Base-by-base conservation (phyloP, 2,113 vertebrate species). In the Salvelinus fontinalis region DNA sequence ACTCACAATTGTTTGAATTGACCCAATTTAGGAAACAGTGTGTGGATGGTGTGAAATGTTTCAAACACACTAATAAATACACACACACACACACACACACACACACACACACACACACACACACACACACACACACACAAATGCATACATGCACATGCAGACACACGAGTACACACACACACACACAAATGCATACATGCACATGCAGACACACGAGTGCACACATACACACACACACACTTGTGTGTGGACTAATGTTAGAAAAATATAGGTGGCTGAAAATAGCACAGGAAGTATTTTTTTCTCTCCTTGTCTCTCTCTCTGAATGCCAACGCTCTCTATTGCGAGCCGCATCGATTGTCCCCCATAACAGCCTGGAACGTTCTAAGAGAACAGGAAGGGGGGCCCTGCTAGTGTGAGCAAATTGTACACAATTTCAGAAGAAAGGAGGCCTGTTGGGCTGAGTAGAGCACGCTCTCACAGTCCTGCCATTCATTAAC, bases 371-470 rank as follows among this genome's bases (percentile, higher is more conserved):
- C 75, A 70, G 86, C 77, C 84, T 79, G 86, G 86, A 89, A 83
- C 79, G 84, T 34, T 80, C 77, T 57, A 88, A 69, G 81, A 76
- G 84, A 81, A 80, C 79, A 74, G 74, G 75, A 82, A 77, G 77
- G 83, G 82, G n/a, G 73, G 79, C 29, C 7, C 29, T 70, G 51
- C 81, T 79, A 86, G 84, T 85, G 89, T 90, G 92, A 92, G 91
- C 92, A 93, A 93, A 94, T 91, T 90, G 89, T 86, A 85, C 90
- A 83, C 89, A 90, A 87, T 91, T 90, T 74, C 75, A 79, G 82
- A 89, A 91, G 84, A 90, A 91, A 90, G 90, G 83, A 81, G 84
- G 88, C 83, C 84, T 90, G 89, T 89, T 90, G 90, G 82, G 76
- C 83, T 80, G 88, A 88, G 86, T 83, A 73, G 86, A 87, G 86